Evolutionary conservation across 1,140 invertebrate species (phyloP), one percentile per base, ranked within the genome.

Genomic region (Phocides pigmalion): DNA sequence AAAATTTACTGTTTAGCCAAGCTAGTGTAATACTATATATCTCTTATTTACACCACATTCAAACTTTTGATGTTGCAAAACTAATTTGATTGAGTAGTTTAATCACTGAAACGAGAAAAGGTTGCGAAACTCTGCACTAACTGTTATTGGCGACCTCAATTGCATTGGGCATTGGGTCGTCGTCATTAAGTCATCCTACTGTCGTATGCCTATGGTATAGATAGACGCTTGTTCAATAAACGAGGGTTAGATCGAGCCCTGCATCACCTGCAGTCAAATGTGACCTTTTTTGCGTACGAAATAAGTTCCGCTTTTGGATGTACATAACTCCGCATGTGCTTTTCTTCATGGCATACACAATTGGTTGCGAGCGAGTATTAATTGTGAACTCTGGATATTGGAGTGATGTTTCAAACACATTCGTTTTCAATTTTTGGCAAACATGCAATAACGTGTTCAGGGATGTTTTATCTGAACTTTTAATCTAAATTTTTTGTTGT

Each of bases 161-260:
- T 49, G 56, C 56, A 61, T 61, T 37, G 42, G 32, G 56, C 73
- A 83, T 84, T 79, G 74, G 77, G 70, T 73, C 69, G 74, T 78
- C 81, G 80, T 82, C 81, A 83, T 84, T 87, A 84, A 87, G 73
- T 71, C 71, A 71, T 70, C 76, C 72, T 74, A 65, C 70, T 76
- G 69, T 59, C 42, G 68, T 66, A 69, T 68, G 42, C 63, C 72
- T 75, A 77, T 74, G 67, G 61, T 64, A 78, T 73, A 76, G 76
- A 81, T 75, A 75, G 76, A 66, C 69, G 68, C 67, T 67, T 73
- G 72, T 79, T 70, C 70, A 63, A 77, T 77, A 81, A 80, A 74
- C 74, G 79, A 76, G 81, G 79, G 76, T 78, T 77, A 74, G 66
- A 75, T 74, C 63, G 62, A 62, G 62, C 70, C 50, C 68, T 47